Evolutionary conservation across 1,140 invertebrate species (phyloP), one percentile per base, ranked within the genome.

Genomic region (Dendroctonus ponderosae): DNA sequence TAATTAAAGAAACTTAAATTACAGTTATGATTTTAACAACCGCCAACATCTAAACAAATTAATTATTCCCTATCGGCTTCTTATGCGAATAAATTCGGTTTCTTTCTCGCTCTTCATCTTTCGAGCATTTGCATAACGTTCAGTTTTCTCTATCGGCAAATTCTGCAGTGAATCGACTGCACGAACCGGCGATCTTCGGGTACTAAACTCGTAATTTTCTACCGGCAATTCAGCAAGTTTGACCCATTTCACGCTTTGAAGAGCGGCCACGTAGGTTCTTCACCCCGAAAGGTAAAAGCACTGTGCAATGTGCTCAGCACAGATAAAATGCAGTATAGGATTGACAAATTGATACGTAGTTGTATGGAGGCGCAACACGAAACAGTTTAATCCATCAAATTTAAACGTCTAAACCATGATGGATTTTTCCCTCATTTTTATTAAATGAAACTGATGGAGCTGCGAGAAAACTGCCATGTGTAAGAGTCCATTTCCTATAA

Each of bases 191-290:
- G 40, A 41, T 62, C 43, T 52, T 42, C 54, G 54, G 59, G 49
- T 53, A 46, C 41, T 63, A 54, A 53, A 54, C 50, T 63, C 61
- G 61, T 54, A 53, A 63, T 63, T 63, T 63, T 63, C 61, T 50
- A 43, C 61, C 11, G 51, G 61, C 50, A 54, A 63, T 63, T 63
- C 61, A 63, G 61, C 61, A 53, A 54, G 61, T 63, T 63, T 63
- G 61, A 63, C 61, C 61, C 61, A 63, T 63, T 63, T 63, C 61
- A 63, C 61, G 61, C 46, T 63, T 63, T 63, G 51, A 63, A 63
- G 61, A 63, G 51, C 61, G 61, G 61, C 61, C 61, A 63, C 61
- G 51, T 63, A 63, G 61, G 61, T 63, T 63, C 61, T 63, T 63
- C 61, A 63, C 61, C 61, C 61, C 61, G 50, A 63, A 38, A 63